Percentiles rank a stretch among this genome's conserved stretches.
phyloP scores from a whole-genome alignment of 2,888 invertebrate species.

The Seira ritae region DNA sequence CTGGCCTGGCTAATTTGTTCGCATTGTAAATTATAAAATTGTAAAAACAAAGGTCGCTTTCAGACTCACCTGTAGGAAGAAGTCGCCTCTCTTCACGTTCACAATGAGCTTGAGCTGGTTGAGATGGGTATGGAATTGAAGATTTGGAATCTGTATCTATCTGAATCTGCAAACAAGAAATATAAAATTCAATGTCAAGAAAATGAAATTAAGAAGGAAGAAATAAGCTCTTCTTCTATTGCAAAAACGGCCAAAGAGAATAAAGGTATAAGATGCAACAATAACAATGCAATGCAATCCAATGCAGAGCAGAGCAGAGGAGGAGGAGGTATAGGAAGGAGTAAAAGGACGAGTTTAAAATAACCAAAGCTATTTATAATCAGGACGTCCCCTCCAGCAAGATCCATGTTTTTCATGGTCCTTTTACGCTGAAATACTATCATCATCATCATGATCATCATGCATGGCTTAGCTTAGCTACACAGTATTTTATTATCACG shows the following conservation, averaged over 20 bases:
- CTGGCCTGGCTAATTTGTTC: background rate
- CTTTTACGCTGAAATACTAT: background rate
- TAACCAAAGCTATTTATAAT: slow-evolving; percentile 45
- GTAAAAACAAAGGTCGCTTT: background rate
- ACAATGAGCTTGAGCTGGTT: no score
- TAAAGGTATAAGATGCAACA: no score
- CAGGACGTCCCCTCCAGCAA: slow-evolving; percentile 54
- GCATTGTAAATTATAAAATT: background rate
- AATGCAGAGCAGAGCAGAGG: no score
- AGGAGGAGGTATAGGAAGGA: no score
- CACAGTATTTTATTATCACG: no score
- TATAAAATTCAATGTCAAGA: background rate
- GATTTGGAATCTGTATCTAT: background rate
- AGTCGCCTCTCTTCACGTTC: background rate
- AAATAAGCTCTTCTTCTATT: no score
- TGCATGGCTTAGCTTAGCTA: background rate
- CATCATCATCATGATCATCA: no score
- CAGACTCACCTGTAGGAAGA: background rate
- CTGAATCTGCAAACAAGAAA: background rate
- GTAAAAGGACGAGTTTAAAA: background rate
- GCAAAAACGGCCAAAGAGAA: no score
- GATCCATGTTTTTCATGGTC: slow-evolving; percentile 8
- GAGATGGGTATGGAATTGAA: no score
- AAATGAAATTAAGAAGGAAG: no score
- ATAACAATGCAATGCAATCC: no score